Evolutionary conservation across 1,140 invertebrate genomes (phyloP).

Genomic region (Lordiphosa clarofinis): DNA sequence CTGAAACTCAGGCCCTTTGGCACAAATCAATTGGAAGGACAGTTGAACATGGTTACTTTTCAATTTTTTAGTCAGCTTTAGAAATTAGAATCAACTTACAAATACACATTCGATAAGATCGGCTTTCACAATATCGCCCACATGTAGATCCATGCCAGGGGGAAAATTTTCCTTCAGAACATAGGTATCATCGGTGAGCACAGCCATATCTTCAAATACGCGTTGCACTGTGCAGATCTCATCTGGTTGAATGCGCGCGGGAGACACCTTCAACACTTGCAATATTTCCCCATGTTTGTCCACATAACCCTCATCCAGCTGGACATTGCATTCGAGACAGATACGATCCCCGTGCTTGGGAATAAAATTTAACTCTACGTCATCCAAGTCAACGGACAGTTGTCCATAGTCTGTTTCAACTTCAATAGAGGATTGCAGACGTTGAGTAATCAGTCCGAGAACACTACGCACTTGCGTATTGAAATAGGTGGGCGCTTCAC

Average conservation of each 20-base stretch:
- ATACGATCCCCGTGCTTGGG: constrained; percentile 71
- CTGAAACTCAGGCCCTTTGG: too few species aligned
- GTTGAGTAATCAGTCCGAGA: constrained; percentile 81
- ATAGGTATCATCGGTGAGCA: constrained; percentile 33
- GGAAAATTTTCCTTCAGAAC: constrained; percentile 50
- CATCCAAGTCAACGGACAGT: constrained; percentile 81
- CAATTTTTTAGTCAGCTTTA: too few species aligned
- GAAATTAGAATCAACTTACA: constrained; percentile 32
- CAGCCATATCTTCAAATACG: constrained; percentile 31
- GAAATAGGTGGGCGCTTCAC: constrained; percentile 72
- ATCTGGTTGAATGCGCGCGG: constrained; percentile 33
- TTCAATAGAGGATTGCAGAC: constrained; percentile 79
- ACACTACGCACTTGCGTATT: constrained; percentile 80
- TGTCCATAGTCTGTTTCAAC: constrained; percentile 81
- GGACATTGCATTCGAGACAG: constrained; percentile 51
- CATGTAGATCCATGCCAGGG: constrained; percentile 14
- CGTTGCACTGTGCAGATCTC: constrained; percentile 42
- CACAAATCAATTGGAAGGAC: too few species aligned
- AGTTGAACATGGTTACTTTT: too few species aligned
- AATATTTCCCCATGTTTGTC: constrained; percentile 67
- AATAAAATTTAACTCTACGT: constrained; percentile 80
- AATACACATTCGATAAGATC: constrained; percentile 66
- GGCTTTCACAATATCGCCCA: constrained; percentile 54
- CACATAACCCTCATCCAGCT: constrained; percentile 51
- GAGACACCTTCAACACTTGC: constrained; percentile 44